Percentiles rank a stretch among this genome's conserved stretches.
phyloP scores from a whole-genome alignment of 1,140 invertebrate species.

The Lamellibrachia luymesi region DNA sequence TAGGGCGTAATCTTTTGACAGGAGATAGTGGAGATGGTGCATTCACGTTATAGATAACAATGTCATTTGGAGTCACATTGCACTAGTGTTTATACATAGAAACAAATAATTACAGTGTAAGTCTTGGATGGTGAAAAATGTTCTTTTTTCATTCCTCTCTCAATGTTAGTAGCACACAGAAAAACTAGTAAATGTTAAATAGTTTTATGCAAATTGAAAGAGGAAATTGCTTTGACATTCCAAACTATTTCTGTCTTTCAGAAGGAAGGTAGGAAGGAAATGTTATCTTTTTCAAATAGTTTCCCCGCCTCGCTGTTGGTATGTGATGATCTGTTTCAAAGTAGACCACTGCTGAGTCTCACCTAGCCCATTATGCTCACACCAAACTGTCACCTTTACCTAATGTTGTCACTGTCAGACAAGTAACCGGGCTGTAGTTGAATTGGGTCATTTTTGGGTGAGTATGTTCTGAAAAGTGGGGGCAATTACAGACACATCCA shows the following conservation, averaged over 20 bases:
- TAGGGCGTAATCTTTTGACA: background rate
- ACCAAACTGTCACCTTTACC: background rate
- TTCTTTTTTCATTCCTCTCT: background rate
- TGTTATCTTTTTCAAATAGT: background rate
- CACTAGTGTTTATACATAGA: background rate
- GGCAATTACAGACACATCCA: background rate
- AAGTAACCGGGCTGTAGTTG: background rate
- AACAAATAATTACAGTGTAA: background rate
- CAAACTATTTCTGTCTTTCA: background rate
- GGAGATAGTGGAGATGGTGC: background rate
- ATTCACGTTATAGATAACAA: background rate
- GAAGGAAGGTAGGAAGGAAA: background rate
- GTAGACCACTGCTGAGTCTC: background rate
- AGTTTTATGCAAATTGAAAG: background rate
- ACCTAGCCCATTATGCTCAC: background rate
- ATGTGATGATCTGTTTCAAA: background rate
- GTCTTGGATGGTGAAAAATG: background rate
- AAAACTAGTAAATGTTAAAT: background rate
- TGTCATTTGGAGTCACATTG: background rate
- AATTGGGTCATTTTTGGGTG: background rate
- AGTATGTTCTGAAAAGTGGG: background rate
- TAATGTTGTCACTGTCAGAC: background rate
- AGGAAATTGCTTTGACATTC: background rate
- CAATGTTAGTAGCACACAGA: background rate
- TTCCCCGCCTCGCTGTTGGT: background rate